Conservation (phyloP, 2,113 vertebrate species). For the Indicator indicator region DNA sequence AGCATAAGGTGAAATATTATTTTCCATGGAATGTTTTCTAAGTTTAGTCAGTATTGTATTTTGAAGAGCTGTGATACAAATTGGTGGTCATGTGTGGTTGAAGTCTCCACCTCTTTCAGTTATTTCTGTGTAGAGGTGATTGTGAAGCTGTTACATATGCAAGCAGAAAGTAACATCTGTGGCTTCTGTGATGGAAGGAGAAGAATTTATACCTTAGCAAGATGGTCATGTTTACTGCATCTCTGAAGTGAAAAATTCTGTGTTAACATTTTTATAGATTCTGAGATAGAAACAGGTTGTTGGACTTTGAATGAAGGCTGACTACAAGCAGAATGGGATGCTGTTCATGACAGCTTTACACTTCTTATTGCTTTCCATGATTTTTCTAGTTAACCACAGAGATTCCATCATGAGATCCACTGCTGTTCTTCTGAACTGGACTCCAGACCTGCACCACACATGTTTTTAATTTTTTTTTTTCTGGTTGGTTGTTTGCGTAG, state of each 20-base stretch:
- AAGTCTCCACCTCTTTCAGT: constrained; percentile 1
- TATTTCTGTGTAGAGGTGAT: neutral
- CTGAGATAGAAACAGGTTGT: neutral
- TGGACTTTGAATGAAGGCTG: neutral
- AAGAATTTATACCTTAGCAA: neutral
- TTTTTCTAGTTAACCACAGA: neutral
- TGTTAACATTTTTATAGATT: neutral
- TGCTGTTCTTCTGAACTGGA: neutral
- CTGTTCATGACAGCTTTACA: neutral
- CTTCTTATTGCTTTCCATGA: neutral
- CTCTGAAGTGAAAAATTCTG: neutral
- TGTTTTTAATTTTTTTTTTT: neutral
- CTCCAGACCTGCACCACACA: rapidly evolving
- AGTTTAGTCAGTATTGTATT: neutral
- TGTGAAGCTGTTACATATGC: neutral
- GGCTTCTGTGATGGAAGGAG: neutral
- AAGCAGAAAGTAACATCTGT: neutral
- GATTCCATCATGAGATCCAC: neutral
- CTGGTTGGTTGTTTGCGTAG: no score
- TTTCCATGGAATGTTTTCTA: constrained; percentile 11
- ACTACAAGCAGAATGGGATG: neutral
- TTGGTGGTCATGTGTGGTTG: neutral
- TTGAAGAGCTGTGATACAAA: neutral
- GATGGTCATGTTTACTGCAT: neutral
- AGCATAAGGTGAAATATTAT: neutral